Evolutionary conservation across 2,888 invertebrate genomes (phyloP).

Genomic region (Hypena proboscidalis): DNA sequence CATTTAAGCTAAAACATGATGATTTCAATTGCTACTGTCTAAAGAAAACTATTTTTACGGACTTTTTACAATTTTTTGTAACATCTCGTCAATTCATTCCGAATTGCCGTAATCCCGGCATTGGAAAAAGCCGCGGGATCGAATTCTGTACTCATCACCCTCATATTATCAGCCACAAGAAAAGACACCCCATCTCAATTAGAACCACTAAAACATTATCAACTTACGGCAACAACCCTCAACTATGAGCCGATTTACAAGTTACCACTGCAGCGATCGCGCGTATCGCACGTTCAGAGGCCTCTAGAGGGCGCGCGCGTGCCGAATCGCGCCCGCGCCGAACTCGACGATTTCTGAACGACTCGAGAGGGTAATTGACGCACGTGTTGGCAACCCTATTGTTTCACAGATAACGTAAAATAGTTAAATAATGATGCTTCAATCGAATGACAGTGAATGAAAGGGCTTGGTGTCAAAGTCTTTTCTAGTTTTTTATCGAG

Average conservation of each 20-base stretch:
- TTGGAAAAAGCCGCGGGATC: no score
- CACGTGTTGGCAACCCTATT: constrained; percentile 58
- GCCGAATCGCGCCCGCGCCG: constrained; percentile 61
- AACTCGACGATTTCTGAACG: constrained; percentile 42
- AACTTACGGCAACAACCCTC: constrained; percentile 31
- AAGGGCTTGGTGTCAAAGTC: constrained; percentile 21
- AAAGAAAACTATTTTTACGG: no score
- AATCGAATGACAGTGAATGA: constrained; percentile 25
- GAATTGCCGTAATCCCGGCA: no score
- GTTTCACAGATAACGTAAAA: constrained; percentile 46
- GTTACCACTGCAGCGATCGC: constrained; percentile 47
- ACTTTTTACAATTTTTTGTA: no score
- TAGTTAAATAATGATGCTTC: constrained; percentile 31
- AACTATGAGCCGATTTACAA: constrained; percentile 38
- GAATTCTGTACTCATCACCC: not conserved
- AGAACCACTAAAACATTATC: constrained; percentile 41
- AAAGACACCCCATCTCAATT: constrained; percentile 37
- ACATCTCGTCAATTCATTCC: no score
- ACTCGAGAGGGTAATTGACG: constrained; percentile 61
- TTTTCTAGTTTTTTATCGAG: constrained; percentile 1
- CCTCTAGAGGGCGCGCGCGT: constrained; percentile 56
- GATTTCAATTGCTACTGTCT: no score
- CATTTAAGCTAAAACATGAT: no score
- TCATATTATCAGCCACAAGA: constrained; percentile 14
- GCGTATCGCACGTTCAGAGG: constrained; percentile 43